Percentiles rank a stretch among this genome's conserved stretches.
Evolutionary conservation across 2,113 vertebrate species (phyloP).

Genomic region (Agapornis roseicollis): DNA sequence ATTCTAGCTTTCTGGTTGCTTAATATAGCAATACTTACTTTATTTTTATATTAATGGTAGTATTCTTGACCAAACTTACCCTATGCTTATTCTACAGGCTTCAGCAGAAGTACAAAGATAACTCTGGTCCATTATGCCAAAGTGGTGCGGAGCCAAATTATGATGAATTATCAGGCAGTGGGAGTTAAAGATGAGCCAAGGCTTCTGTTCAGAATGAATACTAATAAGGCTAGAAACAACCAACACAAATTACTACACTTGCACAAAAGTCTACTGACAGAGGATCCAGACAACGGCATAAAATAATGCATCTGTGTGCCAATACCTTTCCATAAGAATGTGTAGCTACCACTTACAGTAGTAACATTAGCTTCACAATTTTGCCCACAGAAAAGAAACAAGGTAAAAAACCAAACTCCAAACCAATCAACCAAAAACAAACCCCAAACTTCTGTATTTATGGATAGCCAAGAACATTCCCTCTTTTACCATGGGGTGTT

Average conservation of each 20-base stretch:
- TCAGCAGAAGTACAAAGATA: neutral
- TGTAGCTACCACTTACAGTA: neutral
- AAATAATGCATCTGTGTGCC: neutral
- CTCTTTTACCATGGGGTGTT: neutral
- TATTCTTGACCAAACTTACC: neutral
- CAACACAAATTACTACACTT: neutral
- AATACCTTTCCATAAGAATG: neutral
- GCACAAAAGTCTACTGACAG: neutral
- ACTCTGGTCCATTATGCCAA: neutral
- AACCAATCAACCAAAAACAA: fast-evolving
- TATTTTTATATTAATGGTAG: neutral
- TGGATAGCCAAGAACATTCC: neutral
- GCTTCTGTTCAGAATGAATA: neutral
- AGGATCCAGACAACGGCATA: neutral
- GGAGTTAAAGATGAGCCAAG: neutral
- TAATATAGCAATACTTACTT: neutral
- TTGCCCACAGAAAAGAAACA: neutral
- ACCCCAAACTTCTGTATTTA: fast-evolving
- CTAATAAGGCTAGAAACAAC: neutral
- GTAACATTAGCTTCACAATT: neutral
- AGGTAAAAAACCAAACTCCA: neutral
- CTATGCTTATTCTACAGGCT: neutral
- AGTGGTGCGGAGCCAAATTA: neutral
- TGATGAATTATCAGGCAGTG: neutral
- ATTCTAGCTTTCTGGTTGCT: neutral